phyloP scores from a whole-genome alignment of 2,888 invertebrate genomes.

The Odontomyia ornata region DNA sequence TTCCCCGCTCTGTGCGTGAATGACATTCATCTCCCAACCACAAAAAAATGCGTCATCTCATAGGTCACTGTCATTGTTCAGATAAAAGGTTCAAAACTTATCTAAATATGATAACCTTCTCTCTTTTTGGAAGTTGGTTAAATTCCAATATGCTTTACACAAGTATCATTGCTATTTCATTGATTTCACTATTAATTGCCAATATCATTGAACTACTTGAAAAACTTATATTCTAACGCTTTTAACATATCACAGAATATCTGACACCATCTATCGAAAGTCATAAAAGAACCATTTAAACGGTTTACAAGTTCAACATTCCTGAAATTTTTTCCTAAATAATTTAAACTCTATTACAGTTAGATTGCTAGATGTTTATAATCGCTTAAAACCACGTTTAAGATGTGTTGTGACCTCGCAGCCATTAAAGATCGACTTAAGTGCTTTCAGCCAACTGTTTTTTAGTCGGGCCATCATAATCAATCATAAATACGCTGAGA shows the following conservation, averaged over 20 bases:
- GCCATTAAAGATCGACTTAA: constrained; percentile 21
- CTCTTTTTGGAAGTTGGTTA: too few relatives aligned
- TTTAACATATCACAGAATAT: neutral
- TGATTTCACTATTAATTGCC: too few relatives aligned
- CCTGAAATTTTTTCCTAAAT: constrained; percentile 18
- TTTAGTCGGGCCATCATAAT: constrained; percentile 41
- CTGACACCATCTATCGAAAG: constrained; percentile 8
- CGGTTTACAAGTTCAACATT: neutral
- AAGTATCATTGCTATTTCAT: too few relatives aligned
- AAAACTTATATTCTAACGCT: too few relatives aligned
- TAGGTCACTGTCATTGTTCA: too few relatives aligned
- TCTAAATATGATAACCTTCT: too few relatives aligned
- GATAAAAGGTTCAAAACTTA: too few relatives aligned
- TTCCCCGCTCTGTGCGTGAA: too few relatives aligned
- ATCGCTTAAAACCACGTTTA: constrained; percentile 15
- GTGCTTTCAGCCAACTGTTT: constrained; percentile 40
- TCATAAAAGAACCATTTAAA: constrained; percentile 24
- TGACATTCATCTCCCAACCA: too few relatives aligned
- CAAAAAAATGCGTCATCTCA: too few relatives aligned
- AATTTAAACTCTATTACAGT: constrained; percentile 29
- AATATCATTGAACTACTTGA: too few relatives aligned
- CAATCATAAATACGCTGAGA: constrained; percentile 35
- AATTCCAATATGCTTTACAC: too few relatives aligned
- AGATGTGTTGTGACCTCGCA: constrained; percentile 28
- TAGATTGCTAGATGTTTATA: constrained; percentile 28